Percentiles rank a stretch among this genome's conserved stretches.
Evolutionary conservation across 1,140 invertebrate species (phyloP).

Genomic region (Rhysida immarginata): DNA sequence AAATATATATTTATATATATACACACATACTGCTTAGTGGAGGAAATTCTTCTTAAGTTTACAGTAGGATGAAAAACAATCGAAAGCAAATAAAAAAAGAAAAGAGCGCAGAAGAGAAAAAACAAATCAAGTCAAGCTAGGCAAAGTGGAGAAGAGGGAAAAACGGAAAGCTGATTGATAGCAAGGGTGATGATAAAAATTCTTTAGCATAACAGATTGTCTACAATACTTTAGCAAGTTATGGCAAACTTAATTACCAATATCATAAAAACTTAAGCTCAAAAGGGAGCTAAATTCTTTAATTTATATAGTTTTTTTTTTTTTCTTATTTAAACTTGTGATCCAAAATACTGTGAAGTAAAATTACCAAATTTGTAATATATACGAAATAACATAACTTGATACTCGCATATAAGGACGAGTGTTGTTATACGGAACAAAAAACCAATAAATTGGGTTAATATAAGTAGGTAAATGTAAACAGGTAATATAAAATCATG

Average conservation of each 20-base stretch:
- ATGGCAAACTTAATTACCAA: not conserved
- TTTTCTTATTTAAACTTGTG: slow-evolving; percentile 4
- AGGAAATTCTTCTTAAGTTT: no score
- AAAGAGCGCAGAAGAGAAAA: no score
- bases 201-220: not conserved
- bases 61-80: no score
- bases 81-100: no score
- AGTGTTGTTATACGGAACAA: not conserved
- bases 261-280: slow-evolving; percentile 4
- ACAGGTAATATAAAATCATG: slow-evolving; percentile 2
- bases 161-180: not conserved
- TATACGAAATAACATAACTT: not conserved
- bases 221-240: not conserved
- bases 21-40: no score
- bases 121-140: no score
- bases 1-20: no score
- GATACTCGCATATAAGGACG: not conserved
- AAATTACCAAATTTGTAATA: not conserved
- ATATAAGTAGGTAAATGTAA: slow-evolving; percentile 3
- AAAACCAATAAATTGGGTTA: not conserved
- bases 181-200: not conserved
- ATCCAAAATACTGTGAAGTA: slow-evolving; percentile 9
- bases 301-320: not conserved
- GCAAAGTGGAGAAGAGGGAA: not conserved
- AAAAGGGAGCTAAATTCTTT: slow-evolving; percentile 5